Base-by-base conservation (phyloP, 2,888 invertebrate species). In the Parnassius mnemosyne region DNA sequence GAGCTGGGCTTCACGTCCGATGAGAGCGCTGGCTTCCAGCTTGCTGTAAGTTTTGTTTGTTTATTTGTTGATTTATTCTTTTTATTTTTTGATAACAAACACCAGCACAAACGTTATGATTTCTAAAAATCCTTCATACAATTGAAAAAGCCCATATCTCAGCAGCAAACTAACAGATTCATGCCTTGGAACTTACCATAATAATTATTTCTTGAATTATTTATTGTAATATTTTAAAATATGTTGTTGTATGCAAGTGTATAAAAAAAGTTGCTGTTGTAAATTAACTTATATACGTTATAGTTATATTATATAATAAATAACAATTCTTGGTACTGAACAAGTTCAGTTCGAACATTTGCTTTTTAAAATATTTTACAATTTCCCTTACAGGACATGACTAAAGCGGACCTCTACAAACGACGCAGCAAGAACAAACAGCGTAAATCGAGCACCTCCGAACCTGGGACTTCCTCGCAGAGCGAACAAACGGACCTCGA, bases 391-490 rank as follows among this genome's bases (percentile, higher is more conserved):
- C 81, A 91, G 90, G 90, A 91, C 71, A 90, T 90, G 90, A 90
- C 90, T 60, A 89, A 90, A 77, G 90, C 90, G 0, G 88, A 90
- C 12, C 80, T 91, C 0, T 90, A 90, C 81, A 89, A 90, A 64
- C 87, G 90, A 1, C 79, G 90, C 42, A 87, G 78, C 75, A 91
- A 90, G 69, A 88, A 80, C 76, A 90, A 87, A 67, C 85, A 81
- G 49, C 71, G 86, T 3, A 73, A 78, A 13, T 85, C 85, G 0
- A 81, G 80, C 68, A 65, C 73, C 0, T 80, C 82, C 3, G 85
- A 84, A 50, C 75, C 85, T 0, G 71, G 76, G 2, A 77, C 84
- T 2, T 80, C 83, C 1, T 3, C 41, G 7, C 73, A 75, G 13
- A 69, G 70, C 0, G 76, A 74, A 9, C 65, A 66, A 3, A 54